Base-by-base conservation (phyloP, 2,113 vertebrate genomes). In the Emydocephalus ijimae region DNA sequence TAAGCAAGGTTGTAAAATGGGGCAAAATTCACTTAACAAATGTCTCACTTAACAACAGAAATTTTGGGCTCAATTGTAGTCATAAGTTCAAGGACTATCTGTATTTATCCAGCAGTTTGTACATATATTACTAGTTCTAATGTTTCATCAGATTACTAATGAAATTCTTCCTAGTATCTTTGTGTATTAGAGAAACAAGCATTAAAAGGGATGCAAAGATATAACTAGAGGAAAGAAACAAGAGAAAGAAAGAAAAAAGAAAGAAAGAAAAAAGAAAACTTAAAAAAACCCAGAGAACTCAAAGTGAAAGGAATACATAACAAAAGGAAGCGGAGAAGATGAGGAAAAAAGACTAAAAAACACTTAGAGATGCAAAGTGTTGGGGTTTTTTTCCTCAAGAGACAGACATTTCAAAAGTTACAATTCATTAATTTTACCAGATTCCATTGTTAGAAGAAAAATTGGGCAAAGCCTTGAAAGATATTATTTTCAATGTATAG, bases 131-230 rank as follows among this genome's bases (percentile, higher is more conserved):
- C 12, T n/a, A 93, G 93, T 93, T 90, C 94, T 54, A 95, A 93
- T 89, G 91, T 97, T 97, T 97, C 94, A 95, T 92, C 61, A 96
- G 92, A 96, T 95, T 97, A 95, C 55, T 0, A 0, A 43, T 92
- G 91, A 95, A 92, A 88, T 96, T 93, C 93, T n/a, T 34, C 23
- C 93, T 90, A 93, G 61, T 91, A 96, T 93, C 94, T 95, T 87
- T 64, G 39, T 95, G 89, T 95, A 94, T 96, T 91, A 95, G 89
- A 43, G 50, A 50, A 69, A 69, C 12, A 90, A 12, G 85, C 0
- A 61, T 1, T 57, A 50, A 15, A 26, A 34, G 10, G 57, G 85
- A 50, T 91, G 87, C 23, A 95, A 56, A 93, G 87, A 86, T 64
- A 0, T 92, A 94, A 89, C 0, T 74, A 3, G 14, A 56, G 0